A percentile compares a stretch with the other conserved stretches of the same genome.
Evolutionary conservation across 2,797 vertebrate genomes (phyloP).

Genomic region (Synaphobranchus kaupii): DNA sequence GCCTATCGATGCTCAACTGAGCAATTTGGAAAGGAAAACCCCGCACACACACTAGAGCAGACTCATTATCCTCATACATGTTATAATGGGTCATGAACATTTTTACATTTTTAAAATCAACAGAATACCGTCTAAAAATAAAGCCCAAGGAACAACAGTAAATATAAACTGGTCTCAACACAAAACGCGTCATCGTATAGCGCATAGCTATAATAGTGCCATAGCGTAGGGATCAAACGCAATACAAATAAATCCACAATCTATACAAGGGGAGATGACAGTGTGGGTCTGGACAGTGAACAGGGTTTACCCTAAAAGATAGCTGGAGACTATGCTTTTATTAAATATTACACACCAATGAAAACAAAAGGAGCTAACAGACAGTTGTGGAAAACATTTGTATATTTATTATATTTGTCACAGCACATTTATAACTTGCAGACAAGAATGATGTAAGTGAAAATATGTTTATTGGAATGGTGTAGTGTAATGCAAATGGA

Average conservation of each 20-base stretch:
- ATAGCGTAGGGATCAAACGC: neutral
- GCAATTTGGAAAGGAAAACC: neutral
- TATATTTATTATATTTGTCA: slow-evolving; percentile 58
- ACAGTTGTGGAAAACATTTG: slow-evolving; percentile 36
- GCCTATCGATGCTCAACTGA: neutral
- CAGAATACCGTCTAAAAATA: neutral
- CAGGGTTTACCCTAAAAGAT: neutral
- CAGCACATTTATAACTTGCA: slow-evolving; percentile 40
- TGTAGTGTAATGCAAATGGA: slow-evolving; percentile 31
- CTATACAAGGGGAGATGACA: too few species aligned
- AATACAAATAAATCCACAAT: neutral
- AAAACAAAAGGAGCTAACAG: neutral
- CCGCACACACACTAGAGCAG: neutral
- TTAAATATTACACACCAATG: neutral
- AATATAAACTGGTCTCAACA: neutral
- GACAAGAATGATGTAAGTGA: slow-evolving; percentile 33
- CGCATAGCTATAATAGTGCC: neutral
- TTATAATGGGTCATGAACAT: neutral
- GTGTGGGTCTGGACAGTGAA: neutral
- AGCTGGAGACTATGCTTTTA: neutral
- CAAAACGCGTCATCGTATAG: neutral
- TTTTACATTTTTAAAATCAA: neutral
- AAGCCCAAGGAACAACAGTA: neutral
- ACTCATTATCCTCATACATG: neutral
- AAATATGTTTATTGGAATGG: slow-evolving; percentile 30